phyloP scores from a whole-genome alignment of 2,888 invertebrate genomes.

The Eledone cirrhosa region DNA sequence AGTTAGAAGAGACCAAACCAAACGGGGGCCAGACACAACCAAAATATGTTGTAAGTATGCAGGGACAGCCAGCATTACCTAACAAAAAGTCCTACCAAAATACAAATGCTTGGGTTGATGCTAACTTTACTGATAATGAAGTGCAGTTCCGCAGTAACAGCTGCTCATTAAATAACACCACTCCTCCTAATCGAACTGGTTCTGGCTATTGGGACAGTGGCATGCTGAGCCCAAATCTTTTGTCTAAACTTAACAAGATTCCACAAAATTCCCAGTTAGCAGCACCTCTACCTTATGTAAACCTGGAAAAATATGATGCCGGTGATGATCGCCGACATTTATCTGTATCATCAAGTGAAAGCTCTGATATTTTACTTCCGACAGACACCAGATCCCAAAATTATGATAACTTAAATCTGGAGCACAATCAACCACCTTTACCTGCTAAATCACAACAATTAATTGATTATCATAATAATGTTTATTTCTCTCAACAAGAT shows the following conservation, averaged over 20 bases:
- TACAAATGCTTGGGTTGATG: not conserved
- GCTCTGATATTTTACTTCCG: not conserved
- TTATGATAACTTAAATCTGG: constrained; percentile 31
- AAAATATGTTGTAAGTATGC: constrained; percentile 20
- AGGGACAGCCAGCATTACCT: not conserved
- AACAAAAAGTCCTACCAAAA: not conserved
- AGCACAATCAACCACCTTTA: not conserved
- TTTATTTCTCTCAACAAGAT: too few relatives aligned
- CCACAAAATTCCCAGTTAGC: constrained; percentile 46
- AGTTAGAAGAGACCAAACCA: constrained; percentile 33
- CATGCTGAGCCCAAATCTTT: constrained; percentile 48
- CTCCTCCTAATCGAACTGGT: constrained; percentile 35
- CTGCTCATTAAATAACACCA: constrained; percentile 40
- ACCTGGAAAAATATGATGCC: constrained; percentile 53
- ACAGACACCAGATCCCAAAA: not conserved
- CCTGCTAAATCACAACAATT: too few relatives aligned
- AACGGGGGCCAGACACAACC: not conserved
- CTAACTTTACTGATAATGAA: not conserved
- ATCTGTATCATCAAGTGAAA: not conserved
- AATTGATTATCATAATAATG: constrained; percentile 18
- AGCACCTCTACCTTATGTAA: constrained; percentile 59
- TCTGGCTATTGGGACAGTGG: constrained; percentile 41
- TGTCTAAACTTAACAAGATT: constrained; percentile 50
- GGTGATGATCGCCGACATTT: constrained; percentile 39
- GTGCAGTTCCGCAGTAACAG: constrained; percentile 26